Conservation (phyloP, 1,140 invertebrate species). For the Aricia agestis region DNA sequence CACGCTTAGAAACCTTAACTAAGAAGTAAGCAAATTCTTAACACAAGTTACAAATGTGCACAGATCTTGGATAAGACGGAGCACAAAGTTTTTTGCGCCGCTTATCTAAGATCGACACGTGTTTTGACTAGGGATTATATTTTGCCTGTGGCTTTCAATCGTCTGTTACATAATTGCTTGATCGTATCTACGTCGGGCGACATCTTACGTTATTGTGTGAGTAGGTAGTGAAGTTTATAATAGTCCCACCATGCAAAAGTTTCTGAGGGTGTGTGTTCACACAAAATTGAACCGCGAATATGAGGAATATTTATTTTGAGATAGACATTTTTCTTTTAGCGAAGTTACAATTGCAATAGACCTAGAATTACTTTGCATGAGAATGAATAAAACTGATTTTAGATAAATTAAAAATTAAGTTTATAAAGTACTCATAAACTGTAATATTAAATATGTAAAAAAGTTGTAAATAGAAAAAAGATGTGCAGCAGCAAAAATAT, state of each 20-base stretch:
- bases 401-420: too few relatives aligned
- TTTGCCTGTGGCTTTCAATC: neutral
- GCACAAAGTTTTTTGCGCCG: neutral
- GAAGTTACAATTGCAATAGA: too few relatives aligned
- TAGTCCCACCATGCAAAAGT: neutral
- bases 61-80: neutral
- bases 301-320: too few relatives aligned
- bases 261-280: neutral
- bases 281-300: too few relatives aligned
- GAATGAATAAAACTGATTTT: too few relatives aligned
- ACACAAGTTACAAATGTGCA: neutral
- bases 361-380: too few relatives aligned
- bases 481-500: too few relatives aligned
- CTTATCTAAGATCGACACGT: neutral
- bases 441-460: too few relatives aligned
- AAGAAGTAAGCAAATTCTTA: neutral
- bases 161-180: neutral
- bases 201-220: neutral
- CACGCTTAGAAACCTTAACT: too few relatives aligned
- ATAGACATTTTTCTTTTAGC: too few relatives aligned
- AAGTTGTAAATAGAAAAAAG: too few relatives aligned
- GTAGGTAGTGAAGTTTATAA: neutral
- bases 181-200: neutral
- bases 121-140: slow-evolving; percentile 3
- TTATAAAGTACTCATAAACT: too few relatives aligned